phyloP scores from a whole-genome alignment of 2,797 vertebrate genomes.

The Orestias chungarensis region DNA sequence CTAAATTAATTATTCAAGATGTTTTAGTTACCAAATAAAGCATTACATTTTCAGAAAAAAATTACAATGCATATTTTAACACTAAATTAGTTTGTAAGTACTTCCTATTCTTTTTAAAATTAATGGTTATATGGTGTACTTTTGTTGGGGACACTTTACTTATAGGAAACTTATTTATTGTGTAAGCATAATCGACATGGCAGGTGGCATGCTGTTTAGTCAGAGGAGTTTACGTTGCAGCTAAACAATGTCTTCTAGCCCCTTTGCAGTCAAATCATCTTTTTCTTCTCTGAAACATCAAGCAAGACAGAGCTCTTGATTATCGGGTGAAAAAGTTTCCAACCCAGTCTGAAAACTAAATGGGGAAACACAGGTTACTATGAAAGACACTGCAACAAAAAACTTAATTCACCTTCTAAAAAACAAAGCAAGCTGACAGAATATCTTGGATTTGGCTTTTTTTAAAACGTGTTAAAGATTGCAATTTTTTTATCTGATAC shows the following conservation, averaged over 20 bases:
- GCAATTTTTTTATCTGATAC: conserved; percentile 47
- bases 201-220: too few species aligned
- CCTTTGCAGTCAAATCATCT: too few species aligned
- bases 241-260: too few species aligned
- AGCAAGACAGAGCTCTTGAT: not conserved
- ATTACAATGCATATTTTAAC: not conserved
- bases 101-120: too few species aligned
- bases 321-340: not conserved
- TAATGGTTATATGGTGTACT: not conserved
- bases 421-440: not conserved
- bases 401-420: not conserved
- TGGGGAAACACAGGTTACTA: not conserved
- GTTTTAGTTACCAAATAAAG: not conserved
- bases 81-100: not conserved
- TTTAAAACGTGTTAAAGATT: conserved; percentile 56
- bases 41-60: not conserved
- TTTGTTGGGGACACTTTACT: too few species aligned
- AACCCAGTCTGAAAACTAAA: not conserved
- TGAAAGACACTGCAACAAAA: not conserved
- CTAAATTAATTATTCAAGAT: not conserved
- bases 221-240: too few species aligned
- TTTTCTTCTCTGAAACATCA: not conserved
- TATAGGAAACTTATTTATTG: too few species aligned
- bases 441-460: conserved; percentile 43
- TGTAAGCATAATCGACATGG: too few species aligned